These are phyloP conservation scores for Stigmatopora nigra DNA, from an alignment of 2,113 vertebrate species.

Conservation along the genomic window DNA sequence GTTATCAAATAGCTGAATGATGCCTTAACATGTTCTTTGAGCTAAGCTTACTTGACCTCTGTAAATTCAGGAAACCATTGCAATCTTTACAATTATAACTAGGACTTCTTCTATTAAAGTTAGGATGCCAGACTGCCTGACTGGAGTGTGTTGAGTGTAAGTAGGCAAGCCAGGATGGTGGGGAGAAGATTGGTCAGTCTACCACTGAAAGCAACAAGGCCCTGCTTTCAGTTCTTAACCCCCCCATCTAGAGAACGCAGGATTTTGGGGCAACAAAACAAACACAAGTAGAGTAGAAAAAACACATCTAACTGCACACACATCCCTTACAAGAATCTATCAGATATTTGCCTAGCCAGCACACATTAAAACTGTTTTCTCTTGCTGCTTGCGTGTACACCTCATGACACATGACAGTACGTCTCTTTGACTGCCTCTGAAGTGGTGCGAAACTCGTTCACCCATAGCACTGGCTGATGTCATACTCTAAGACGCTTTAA, in stretches of 20 bases:
- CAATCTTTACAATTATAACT: conserved; percentile 22
- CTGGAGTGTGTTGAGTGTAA: conserved; percentile 8
- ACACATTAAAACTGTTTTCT: conserved; percentile 5
- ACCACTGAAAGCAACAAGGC: conserved; percentile 49
- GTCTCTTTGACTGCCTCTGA: conserved; percentile 8
- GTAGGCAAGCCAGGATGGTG: conserved; percentile 28
- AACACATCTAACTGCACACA: conserved; percentile 2
- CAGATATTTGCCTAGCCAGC: conserved; percentile 6
- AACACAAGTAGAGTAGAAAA: neutral
- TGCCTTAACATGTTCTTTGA: conserved; percentile 41
- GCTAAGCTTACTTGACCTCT: conserved; percentile 32
- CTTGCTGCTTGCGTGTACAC: neutral
- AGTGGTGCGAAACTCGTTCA: neutral
- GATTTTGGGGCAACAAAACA: conserved; percentile 20
- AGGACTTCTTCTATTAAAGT: conserved; percentile 37
- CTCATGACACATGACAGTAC: conserved; percentile 1
- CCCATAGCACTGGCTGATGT: neutral
- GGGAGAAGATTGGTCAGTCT: conserved; percentile 35
- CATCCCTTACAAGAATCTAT: conserved; percentile 12
- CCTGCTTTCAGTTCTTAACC: conserved; percentile 47
- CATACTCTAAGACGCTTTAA: neutral
- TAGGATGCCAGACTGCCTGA: conserved; percentile 27
- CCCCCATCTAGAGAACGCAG: conserved; percentile 6
- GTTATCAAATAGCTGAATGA: conserved; percentile 30
- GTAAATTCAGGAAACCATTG: conserved; percentile 19